Base-by-base conservation (phyloP, 2,113 vertebrate genomes). In the Siniperca chuatsi region DNA sequence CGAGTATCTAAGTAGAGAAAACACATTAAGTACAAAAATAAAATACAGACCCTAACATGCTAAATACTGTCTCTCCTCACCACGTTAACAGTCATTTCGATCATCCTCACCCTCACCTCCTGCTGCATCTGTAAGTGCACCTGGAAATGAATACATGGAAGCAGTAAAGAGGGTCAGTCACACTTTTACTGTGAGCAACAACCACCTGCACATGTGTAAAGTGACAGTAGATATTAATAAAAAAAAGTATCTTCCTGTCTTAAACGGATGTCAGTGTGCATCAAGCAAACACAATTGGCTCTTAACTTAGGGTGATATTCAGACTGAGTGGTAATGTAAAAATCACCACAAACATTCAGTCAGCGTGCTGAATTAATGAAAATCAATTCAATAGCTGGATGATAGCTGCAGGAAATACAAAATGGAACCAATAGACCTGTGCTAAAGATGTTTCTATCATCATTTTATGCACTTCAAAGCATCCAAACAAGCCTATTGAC, bases 91-190 rank as follows among this genome's bases (percentile, higher is more conserved):
- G 66, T 64, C 74, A 76, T 82, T 37, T 50, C 29, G 1, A 77
- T 70, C 79, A 80, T 85, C 58, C 67, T 67, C 48, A 52, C 2
- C 76, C 33, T 82, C 52, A 64, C 54, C 65, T 81, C 84, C 74
- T 72, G 83, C 64, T 80, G 73, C 4, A 75, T 87, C 65, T 85
- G 75, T 50, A 71, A 81, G 68, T 80, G 79, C 46, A 81, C 75
- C 84, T 83, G 81, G 71, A 76, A 81, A 65, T n/a, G 37, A 61
- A 1, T 33, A 70, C n/a, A 52, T 12, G 60, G 21, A 72, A 15
- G 23, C 42, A 75, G 37, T 12, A 0, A 9, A 11, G 48, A 42
- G 23, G 9, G 11, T 44, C 70, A n/a, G 48, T 58, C 64, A 33
- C 65, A 68, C 48, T 10, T 52, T 23, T 0, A 44, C 25, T 54